Evolutionary conservation across 1,140 invertebrate genomes (phyloP).

Genomic region (Hyposmocoma kahamanoa): DNA sequence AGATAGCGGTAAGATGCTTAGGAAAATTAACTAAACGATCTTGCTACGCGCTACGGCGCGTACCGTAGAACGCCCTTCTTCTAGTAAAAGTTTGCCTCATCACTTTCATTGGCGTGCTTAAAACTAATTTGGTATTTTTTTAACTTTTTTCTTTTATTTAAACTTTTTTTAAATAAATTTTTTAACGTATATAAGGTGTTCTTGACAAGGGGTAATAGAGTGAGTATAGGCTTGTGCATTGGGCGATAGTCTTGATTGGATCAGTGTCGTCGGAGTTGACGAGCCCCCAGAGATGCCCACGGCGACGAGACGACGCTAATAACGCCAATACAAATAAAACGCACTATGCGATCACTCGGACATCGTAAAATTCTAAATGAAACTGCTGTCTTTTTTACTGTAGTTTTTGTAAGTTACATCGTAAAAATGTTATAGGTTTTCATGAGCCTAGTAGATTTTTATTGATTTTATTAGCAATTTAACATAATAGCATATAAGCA

Average conservation of each 20-base stretch:
- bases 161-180: too few relatives aligned
- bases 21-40: conserved; percentile 51
- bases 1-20: conserved; percentile 70
- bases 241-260: conserved; percentile 54
- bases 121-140: too few relatives aligned
- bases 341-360: conserved; percentile 31
- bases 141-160: too few relatives aligned
- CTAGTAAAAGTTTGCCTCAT: too few relatives aligned
- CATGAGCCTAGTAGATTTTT: too few relatives aligned
- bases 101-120: too few relatives aligned
- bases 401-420: neutral
- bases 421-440: conserved; percentile 11
- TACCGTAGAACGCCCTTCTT: conserved; percentile 10
- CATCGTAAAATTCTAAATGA: conserved; percentile 47
- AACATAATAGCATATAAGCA: too few relatives aligned
- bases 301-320: conserved; percentile 36
- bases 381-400: conserved; percentile 16
- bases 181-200: too few relatives aligned
- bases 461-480: conserved; percentile 32
- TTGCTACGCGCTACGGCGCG: conserved; percentile 27
- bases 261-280: conserved; percentile 55
- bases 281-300: conserved; percentile 53
- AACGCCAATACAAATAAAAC: conserved; percentile 48
- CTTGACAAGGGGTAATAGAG: too few relatives aligned
- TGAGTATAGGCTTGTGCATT: too few relatives aligned